Base-by-base conservation (phyloP, 2,797 vertebrate genomes). In the Neostethus bicornis region DNA sequence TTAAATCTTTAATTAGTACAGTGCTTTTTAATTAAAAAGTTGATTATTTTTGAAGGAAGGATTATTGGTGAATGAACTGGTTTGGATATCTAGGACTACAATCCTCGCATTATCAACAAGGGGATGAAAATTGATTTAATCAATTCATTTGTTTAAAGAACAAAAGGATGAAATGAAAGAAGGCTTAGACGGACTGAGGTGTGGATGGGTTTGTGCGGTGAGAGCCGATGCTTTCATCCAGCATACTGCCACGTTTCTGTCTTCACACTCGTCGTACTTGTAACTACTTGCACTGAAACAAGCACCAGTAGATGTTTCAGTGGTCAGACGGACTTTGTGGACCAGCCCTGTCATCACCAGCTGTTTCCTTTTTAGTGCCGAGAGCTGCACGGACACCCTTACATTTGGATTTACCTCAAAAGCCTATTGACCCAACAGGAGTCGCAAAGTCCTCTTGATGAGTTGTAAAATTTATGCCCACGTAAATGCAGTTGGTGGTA, bases 1-100 rank as follows among this genome's bases (percentile, higher is more conserved):
- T 85, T 79, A 85, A 79, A 82, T 68, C 66, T 84, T 84, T 85
- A 77, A 85, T 87, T 79, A 83, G 76, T 70, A 79, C 6, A 25
- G 43, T 20, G 56, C 53, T 11, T 76, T 84, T 82, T 85, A 81
- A 87, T 86, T 84, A 84, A 78, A 78, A 70, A 72, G 59, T 57
- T 61, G 61, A 84, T 82, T 59, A 66, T 81, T 75, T n/a, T 57
- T 69, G 53, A 81, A 73, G 61, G 60, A 21, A 66, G 55, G 59
- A 61, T 80, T 80, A 77, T 81, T 76, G 60, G 56, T 54, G 51
- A 64, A 70, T 50, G 56, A 75, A 68, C 66, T 23, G 50, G 59
- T 68, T 61, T 34, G 14, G 34, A 62, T 56, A 66, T 79, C 67
- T 17, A 20, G 5, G 16, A 70, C 54, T 49, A n/a, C 42, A 67